Percentiles rank a stretch among this genome's conserved stretches.
Conservation (phyloP, 2,113 vertebrate species). For the Ranitomeya variabilis region DNA sequence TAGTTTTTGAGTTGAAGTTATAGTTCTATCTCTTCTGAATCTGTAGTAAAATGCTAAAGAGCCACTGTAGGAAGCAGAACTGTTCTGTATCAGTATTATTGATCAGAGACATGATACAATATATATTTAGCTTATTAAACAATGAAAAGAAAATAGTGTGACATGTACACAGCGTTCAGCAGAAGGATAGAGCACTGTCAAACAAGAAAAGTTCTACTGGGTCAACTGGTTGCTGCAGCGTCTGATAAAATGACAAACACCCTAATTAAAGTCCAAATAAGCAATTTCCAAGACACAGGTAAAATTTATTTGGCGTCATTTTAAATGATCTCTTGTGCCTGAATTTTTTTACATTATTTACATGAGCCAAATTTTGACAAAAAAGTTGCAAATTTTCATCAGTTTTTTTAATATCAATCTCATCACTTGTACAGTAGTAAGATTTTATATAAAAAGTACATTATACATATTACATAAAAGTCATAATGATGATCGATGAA, state of each 20-base stretch:
- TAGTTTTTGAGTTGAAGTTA: neutral
- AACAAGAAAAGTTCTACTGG: neutral
- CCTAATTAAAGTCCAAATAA: too few species aligned
- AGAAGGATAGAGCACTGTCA: neutral
- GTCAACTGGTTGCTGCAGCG: neutral
- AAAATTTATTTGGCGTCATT: too few species aligned
- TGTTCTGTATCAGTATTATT: neutral
- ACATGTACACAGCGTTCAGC: neutral
- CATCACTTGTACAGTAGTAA: too few species aligned
- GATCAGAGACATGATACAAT: neutral
- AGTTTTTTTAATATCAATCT: too few species aligned
- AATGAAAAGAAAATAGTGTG: neutral
- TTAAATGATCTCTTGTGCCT: too few species aligned
- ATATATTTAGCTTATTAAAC: neutral
- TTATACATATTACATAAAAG: too few species aligned
- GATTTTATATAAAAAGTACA: too few species aligned
- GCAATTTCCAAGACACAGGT: too few species aligned
- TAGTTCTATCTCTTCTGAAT: neutral
- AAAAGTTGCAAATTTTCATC: too few species aligned
- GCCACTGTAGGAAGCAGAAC: neutral
- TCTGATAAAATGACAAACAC: neutral
- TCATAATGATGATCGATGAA: too few species aligned
- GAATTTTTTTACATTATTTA: too few species aligned
- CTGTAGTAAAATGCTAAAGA: neutral
- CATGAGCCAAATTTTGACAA: too few species aligned